Conservation (phyloP, 1,140 invertebrate species). For the Aphis gossypii region DNA sequence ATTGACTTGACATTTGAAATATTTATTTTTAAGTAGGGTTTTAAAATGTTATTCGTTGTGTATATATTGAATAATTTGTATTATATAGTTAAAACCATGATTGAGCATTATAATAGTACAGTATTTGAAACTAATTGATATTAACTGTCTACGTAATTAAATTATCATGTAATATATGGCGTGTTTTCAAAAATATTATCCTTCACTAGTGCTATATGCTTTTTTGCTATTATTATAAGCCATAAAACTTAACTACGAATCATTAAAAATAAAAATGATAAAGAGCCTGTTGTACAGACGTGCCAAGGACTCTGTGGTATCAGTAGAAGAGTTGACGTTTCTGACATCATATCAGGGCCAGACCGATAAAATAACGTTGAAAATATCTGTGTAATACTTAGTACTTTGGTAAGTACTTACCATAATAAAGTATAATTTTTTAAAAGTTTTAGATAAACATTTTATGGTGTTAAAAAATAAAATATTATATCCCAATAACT, state of each 20-base stretch:
- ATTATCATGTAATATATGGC: neutral
- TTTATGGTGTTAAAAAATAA: neutral
- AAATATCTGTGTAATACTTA: slow-evolving; percentile 23
- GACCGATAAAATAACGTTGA: slow-evolving; percentile 41
- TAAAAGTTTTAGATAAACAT: neutral
- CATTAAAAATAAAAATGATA: slow-evolving; percentile 57
- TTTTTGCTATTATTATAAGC: slow-evolving; percentile 48
- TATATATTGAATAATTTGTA: neutral
- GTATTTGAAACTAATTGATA: slow-evolving; percentile 37
- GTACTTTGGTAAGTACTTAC: neutral
- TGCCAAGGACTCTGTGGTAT: slow-evolving; percentile 53
- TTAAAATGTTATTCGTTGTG: neutral
- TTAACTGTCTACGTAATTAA: slow-evolving; percentile 21
- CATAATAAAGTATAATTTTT: neutral
- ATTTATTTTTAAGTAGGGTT: neutral
- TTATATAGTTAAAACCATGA: neutral
- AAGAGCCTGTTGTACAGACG: slow-evolving; percentile 51
- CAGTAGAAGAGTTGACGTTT: slow-evolving; percentile 54
- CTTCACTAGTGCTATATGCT: slow-evolving; percentile 7
- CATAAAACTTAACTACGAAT: slow-evolving; percentile 54
- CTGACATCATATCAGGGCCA: slow-evolving; percentile 54
- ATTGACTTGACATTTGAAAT: neutral
- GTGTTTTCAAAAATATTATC: slow-evolving; percentile 39
- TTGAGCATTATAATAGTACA: neutral
- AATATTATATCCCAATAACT: neutral